phyloP scores from a whole-genome alignment of 2,797 vertebrate species.

The Rhyacichthys aspro region DNA sequence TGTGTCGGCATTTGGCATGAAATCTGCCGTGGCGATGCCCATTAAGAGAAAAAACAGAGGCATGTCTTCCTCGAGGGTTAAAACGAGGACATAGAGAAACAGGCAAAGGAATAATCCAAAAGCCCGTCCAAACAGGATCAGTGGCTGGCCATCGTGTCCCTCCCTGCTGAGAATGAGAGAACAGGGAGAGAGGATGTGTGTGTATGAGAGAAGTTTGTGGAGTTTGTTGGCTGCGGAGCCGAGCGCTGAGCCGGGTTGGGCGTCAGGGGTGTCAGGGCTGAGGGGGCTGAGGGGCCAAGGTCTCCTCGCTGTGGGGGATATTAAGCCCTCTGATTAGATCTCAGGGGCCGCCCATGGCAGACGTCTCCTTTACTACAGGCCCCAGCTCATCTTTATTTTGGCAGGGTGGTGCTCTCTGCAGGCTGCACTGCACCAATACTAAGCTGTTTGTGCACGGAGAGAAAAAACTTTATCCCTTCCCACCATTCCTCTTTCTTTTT shows the following conservation, averaged over 20 bases:
- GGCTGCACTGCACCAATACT: conserved; percentile 80
- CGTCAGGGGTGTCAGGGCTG: conserved; percentile 76
- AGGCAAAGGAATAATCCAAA: conserved; percentile 68
- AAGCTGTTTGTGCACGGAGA: conserved; percentile 75
- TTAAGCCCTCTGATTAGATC: conserved; percentile 84
- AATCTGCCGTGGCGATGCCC: conserved; percentile 46
- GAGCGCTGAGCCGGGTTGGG: conserved; percentile 71
- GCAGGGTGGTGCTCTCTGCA: conserved; percentile 82
- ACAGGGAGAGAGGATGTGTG: conserved; percentile 1
- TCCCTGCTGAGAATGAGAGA: conserved; percentile 67
- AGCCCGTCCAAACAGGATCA: conserved; percentile 74
- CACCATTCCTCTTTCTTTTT: conserved; percentile 50
- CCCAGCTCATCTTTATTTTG: conserved; percentile 83
- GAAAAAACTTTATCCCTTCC: conserved; percentile 60
- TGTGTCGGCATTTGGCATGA: conserved; percentile 53
- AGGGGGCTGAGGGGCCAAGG: conserved; percentile 79
- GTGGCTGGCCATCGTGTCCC: conserved; percentile 68
- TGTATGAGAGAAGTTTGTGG: conserved; percentile 69
- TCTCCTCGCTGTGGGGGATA: conserved; percentile 82
- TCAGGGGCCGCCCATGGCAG: conserved; percentile 79
- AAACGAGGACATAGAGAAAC: conserved; percentile 68
- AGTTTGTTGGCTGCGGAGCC: conserved; percentile 73
- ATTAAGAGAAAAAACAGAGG: conserved; percentile 42
- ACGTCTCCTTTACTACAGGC: conserved; percentile 79
- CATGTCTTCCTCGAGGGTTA: conserved; percentile 63